A percentile compares a stretch with the other conserved stretches of the same genome.
phyloP scores from a whole-genome alignment of 2,797 vertebrate species.

The Manis pentadactyla region DNA sequence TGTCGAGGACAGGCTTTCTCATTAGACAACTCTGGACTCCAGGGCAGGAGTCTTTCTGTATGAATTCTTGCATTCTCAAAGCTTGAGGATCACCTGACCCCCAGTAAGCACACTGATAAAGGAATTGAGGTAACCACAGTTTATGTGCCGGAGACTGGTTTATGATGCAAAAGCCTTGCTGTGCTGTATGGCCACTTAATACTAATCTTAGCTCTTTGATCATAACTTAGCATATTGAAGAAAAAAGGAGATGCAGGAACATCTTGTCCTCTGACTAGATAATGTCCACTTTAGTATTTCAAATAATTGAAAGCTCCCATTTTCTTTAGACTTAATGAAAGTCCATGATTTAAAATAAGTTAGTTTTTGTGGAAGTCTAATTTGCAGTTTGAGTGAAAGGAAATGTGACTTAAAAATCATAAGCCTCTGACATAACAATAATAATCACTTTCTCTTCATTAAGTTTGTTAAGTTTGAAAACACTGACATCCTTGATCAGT shows the following conservation, averaged over 20 bases:
- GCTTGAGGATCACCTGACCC: neutral
- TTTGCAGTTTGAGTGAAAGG: constrained; percentile 53
- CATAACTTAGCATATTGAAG: neutral
- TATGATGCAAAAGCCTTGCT: neutral
- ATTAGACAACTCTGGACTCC: too few relatives aligned
- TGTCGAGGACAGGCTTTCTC: neutral
- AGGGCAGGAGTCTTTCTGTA: neutral
- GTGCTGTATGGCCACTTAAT: neutral
- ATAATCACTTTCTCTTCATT: constrained; percentile 2
- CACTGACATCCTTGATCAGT: neutral
- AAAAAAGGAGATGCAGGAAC: neutral
- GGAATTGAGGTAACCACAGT: neutral
- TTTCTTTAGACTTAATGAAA: constrained; percentile 58
- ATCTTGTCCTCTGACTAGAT: constrained; percentile 41
- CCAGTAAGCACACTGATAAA: neutral
- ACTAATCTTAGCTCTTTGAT: neutral
- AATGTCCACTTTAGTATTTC: constrained; percentile 46
- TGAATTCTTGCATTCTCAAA: neutral
- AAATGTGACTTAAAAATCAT: neutral
- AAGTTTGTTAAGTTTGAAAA: neutral
- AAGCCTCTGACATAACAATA: neutral
- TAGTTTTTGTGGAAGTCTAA: constrained; percentile 35
- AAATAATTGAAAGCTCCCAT: neutral
- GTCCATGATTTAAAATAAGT: constrained; percentile 11
- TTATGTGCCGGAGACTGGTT: neutral